These are phyloP conservation scores for Ispidina lecontei DNA, from an alignment of 2,797 vertebrate species.

Conservation along the genomic window DNA sequence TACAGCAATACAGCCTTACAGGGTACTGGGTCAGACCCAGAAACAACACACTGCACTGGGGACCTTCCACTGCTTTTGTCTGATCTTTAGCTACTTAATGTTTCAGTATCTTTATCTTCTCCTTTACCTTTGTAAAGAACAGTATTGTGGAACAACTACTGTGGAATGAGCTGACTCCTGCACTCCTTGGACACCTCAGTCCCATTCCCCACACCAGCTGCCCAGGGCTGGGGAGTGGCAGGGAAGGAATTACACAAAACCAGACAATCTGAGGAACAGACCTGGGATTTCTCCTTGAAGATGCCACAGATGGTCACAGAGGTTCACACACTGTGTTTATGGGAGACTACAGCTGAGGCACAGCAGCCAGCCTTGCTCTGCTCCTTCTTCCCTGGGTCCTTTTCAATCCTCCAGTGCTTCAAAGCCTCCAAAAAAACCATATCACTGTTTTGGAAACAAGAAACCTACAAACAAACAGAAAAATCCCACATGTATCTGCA, in stretches of 20 bases:
- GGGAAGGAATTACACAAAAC: background rate
- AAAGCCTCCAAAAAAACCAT: background rate
- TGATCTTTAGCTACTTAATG: background rate
- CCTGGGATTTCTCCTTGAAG: background rate
- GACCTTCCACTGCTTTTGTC: background rate
- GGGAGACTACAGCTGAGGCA: background rate
- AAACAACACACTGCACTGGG: background rate
- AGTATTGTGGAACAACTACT: too few relatives aligned
- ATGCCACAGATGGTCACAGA: background rate
- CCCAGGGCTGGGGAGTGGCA: too few relatives aligned
- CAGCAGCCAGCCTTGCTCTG: background rate
- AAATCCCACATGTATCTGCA: background rate
- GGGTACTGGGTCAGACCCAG: background rate
- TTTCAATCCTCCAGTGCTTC: background rate
- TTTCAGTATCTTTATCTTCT: background rate
- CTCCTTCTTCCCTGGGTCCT: background rate
- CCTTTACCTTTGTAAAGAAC: background rate
- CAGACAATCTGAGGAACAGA: rapidly evolving
- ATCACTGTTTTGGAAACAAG: too few relatives aligned
- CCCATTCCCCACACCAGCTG: background rate
- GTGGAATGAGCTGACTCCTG: background rate
- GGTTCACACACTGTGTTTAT: background rate
- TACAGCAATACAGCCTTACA: background rate
- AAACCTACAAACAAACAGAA: background rate
- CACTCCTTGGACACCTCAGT: background rate